phyloP scores from a whole-genome alignment of 2,888 invertebrate genomes.

The Meliscaeva auricollis region DNA sequence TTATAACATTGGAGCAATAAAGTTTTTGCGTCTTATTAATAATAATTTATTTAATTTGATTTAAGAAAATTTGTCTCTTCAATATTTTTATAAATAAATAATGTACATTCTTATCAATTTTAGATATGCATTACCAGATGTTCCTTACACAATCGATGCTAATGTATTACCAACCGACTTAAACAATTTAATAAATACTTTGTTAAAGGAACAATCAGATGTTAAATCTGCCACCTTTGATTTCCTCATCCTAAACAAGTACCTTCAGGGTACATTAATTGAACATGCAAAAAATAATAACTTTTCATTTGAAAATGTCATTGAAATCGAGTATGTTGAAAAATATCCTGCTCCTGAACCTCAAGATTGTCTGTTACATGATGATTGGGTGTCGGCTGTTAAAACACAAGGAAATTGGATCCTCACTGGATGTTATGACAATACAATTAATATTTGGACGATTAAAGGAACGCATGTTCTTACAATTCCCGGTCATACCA shows the following conservation, averaged over 20 bases:
- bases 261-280: slow-evolving; percentile 85
- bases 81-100: background rate
- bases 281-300: slow-evolving; percentile 91
- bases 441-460: slow-evolving; percentile 95
- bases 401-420: slow-evolving; percentile 91
- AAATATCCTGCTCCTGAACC: slow-evolving; percentile 96
- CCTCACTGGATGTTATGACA: slow-evolving; percentile 96
- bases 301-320: slow-evolving; percentile 92
- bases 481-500: slow-evolving; percentile 93
- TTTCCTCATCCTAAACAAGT: slow-evolving; percentile 93
- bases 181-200: slow-evolving; percentile 91
- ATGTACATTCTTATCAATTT: slow-evolving; percentile 19
- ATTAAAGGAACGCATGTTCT: slow-evolving; percentile 92
- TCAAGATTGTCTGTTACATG: slow-evolving; percentile 95
- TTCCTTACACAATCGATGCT: slow-evolving; percentile 92
- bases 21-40: too few species aligned
- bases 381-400: slow-evolving; percentile 98
- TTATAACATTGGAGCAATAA: too few species aligned
- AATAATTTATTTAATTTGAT: too few species aligned
- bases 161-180: slow-evolving; percentile 89
- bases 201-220: slow-evolving; percentile 85
- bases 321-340: slow-evolving; percentile 96
- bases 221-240: slow-evolving; percentile 89
- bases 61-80: too few species aligned
- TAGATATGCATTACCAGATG: slow-evolving; percentile 95